A percentile compares a stretch with the other conserved stretches of the same genome.
These are phyloP conservation scores for Saccostrea glomerata DNA, from an alignment of 1,140 invertebrate genomes.

Conservation along the genomic window DNA sequence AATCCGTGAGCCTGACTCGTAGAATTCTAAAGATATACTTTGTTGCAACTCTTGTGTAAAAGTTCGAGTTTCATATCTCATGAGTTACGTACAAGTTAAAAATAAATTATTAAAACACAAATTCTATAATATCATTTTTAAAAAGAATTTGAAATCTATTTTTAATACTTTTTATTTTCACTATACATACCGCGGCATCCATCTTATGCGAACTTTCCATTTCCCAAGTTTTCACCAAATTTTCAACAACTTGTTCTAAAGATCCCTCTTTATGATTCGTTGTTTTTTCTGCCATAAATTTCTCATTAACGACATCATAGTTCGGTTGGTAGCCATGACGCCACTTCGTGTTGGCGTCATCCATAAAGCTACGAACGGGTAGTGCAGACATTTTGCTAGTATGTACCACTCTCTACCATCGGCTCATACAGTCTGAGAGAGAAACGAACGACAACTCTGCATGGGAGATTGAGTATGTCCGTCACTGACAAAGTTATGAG, in stretches of 20 bases:
- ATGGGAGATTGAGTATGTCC: no score
- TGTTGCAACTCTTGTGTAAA: background rate
- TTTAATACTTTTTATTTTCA: background rate
- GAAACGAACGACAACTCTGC: no score
- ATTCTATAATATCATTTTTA: background rate
- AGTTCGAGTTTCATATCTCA: slow-evolving; percentile 12
- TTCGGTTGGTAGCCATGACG: background rate
- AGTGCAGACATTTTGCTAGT: slow-evolving; percentile 11
- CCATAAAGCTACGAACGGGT: slow-evolving; percentile 4
- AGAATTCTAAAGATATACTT: slow-evolving; percentile 9
- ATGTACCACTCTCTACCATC: background rate
- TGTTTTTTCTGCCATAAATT: slow-evolving; percentile 14
- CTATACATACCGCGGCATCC: slow-evolving; percentile 1
- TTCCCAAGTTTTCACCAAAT: background rate
- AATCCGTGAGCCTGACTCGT: background rate
- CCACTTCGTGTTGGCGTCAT: background rate
- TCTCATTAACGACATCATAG: background rate
- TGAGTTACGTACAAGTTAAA: slow-evolving; percentile 1
- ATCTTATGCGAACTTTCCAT: background rate
- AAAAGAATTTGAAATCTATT: background rate
- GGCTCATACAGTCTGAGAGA: no score
- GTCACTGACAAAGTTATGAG: background rate
- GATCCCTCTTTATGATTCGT: background rate
- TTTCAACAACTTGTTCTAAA: slow-evolving; percentile 14
- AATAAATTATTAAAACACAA: slow-evolving; percentile 4